Percentiles rank a stretch among this genome's conserved stretches.
Conservation (phyloP, 2,888 invertebrate genomes). For the Pecten maximus region DNA sequence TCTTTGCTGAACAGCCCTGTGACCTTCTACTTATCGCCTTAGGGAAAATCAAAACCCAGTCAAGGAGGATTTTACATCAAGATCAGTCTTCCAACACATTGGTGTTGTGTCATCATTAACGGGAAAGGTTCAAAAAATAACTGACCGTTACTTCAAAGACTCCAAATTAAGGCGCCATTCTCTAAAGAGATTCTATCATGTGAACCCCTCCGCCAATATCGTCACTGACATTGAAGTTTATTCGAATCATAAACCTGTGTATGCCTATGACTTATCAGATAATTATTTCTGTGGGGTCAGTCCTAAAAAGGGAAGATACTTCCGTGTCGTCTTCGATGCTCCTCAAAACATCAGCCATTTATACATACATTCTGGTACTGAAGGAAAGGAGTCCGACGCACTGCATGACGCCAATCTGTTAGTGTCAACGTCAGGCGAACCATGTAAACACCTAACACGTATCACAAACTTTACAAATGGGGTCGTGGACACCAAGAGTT, state of each 20-base stretch:
- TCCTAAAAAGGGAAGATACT: constrained; percentile 54
- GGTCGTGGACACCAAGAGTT: constrained; percentile 35
- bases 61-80: constrained; percentile 53
- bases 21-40: constrained; percentile 66
- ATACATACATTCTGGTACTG: constrained; percentile 62
- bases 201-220: constrained; percentile 80
- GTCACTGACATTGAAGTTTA: constrained; percentile 74
- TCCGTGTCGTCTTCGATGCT: constrained; percentile 58
- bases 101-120: constrained; percentile 66
- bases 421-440: background rate
- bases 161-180: constrained; percentile 45
- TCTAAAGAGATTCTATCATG: constrained; percentile 51
- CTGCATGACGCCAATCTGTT: constrained; percentile 41
- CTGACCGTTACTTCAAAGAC: constrained; percentile 61
- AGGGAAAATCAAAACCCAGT: constrained; percentile 59
- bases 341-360: constrained; percentile 62
- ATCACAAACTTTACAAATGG: constrained; percentile 42
- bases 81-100: constrained; percentile 67
- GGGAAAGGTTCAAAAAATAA: constrained; percentile 66
- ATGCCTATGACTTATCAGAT: constrained; percentile 75
- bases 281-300: constrained; percentile 63
- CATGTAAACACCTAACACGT: constrained; percentile 37
- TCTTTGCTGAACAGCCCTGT: constrained; percentile 66
- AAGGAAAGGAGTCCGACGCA: constrained; percentile 52
- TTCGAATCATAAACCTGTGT: constrained; percentile 67